A percentile compares a stretch with the other conserved stretches of the same genome.
Evolutionary conservation across 2,888 invertebrate species (phyloP).

Genomic region (Acanthoscelides obtectus): DNA sequence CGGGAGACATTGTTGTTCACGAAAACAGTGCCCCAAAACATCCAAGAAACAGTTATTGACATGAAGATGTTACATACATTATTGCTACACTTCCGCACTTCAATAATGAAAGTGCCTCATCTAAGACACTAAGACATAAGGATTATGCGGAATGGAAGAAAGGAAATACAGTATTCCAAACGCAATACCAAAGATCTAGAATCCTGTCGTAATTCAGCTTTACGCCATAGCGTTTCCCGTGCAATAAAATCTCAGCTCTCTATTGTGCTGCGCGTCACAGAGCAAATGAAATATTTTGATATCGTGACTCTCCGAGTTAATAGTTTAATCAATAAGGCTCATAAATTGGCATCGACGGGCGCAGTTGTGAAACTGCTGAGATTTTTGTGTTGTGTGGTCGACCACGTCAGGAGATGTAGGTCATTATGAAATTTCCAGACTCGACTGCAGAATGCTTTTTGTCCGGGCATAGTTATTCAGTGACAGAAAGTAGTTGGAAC

Average conservation of each 20-base stretch:
- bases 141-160: not conserved
- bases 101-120: too few species aligned
- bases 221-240: not conserved
- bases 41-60: too few species aligned
- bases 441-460: not conserved
- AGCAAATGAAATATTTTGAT: not conserved
- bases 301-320: not conserved
- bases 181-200: not conserved
- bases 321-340: not conserved
- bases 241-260: not conserved
- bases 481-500: too few species aligned
- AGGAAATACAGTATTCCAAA: not conserved
- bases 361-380: not conserved
- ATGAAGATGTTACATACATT: too few species aligned
- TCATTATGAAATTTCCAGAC: not conserved
- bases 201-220: not conserved
- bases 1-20: too few species aligned
- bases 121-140: not conserved
- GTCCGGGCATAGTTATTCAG: not conserved
- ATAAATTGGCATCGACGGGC: not conserved
- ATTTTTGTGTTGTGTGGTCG: not conserved
- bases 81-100: too few species aligned
- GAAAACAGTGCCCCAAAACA: too few species aligned
- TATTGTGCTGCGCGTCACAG: not conserved
- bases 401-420: not conserved